phyloP scores from a whole-genome alignment of 2,113 vertebrate genomes.

The Chascanopsetta lugubris region DNA sequence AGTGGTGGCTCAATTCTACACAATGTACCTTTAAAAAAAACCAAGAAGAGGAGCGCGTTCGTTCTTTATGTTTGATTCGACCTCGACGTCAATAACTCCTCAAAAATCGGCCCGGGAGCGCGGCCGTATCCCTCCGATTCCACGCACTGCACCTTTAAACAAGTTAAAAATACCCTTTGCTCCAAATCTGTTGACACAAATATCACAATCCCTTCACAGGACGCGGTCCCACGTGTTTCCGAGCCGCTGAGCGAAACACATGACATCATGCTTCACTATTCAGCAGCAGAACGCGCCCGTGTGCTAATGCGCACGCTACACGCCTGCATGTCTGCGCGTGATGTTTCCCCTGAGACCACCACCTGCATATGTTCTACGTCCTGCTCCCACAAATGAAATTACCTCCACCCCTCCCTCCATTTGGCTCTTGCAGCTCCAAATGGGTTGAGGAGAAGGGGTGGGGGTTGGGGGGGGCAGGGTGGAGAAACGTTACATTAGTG shows the following conservation, averaged over 20 bases:
- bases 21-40: too few species aligned
- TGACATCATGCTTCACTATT: background rate
- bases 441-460: slow-evolving; percentile 48
- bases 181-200: too few species aligned
- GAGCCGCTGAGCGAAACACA: background rate
- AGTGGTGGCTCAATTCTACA: too few species aligned
- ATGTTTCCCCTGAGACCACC: slow-evolving; percentile 35
- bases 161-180: background rate
- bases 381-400: slow-evolving; percentile 61
- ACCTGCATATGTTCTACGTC: slow-evolving; percentile 13
- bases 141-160: too few species aligned
- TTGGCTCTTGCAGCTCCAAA: slow-evolving; percentile 52
- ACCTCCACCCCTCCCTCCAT: slow-evolving; percentile 39
- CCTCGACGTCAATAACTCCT: too few species aligned
- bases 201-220: too few species aligned
- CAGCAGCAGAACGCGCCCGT: background rate
- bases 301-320: slow-evolving; percentile 4
- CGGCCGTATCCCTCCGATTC: too few species aligned
- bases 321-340: background rate
- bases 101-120: too few species aligned
- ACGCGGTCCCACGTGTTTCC: too few species aligned
- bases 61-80: too few species aligned
- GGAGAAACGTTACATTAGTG: slow-evolving; percentile 68
- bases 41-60: too few species aligned
- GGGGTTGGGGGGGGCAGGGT: too few species aligned